Percentiles rank a stretch among this genome's conserved stretches.
phyloP scores from a whole-genome alignment of 2,797 vertebrate genomes.

The Poeciliopsis presidionis region DNA sequence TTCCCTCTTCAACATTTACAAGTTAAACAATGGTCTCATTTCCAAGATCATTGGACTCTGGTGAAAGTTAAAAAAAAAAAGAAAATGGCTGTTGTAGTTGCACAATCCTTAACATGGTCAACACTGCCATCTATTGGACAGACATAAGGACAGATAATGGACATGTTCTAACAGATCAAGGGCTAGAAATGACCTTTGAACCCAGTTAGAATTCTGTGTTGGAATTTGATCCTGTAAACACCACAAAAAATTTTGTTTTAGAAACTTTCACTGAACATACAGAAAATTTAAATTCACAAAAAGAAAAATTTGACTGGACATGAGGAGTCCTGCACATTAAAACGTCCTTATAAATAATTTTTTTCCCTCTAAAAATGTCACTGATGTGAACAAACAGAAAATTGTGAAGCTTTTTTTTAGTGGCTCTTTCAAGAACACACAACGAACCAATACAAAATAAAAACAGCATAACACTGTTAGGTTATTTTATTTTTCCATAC shows the following conservation, averaged over 20 bases:
- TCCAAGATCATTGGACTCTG: background rate
- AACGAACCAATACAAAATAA: background rate
- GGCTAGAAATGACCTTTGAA: slow-evolving; percentile 26
- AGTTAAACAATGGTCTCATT: background rate
- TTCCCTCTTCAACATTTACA: background rate
- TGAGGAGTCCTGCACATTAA: background rate
- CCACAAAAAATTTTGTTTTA: background rate
- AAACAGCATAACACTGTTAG: background rate
- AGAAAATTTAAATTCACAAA: background rate
- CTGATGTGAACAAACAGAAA: background rate
- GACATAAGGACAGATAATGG: background rate
- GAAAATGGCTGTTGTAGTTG: background rate
- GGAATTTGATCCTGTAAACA: slow-evolving; percentile 8
- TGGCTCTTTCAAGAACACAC: background rate
- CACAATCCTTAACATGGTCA: slow-evolving; percentile 35
- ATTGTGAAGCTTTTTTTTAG: background rate
- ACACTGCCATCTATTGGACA: slow-evolving; percentile 59
- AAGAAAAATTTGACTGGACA: background rate
- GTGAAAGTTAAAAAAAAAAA: background rate
- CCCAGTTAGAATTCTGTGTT: background rate
- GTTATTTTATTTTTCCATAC: background rate
- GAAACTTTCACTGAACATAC: background rate
- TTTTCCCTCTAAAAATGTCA: background rate
- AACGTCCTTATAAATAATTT: background rate
- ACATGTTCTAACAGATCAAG: background rate